A percentile compares a stretch with the other conserved stretches of the same genome.
These are phyloP conservation scores for Chymomyza costata DNA, from an alignment of 1,140 invertebrate species.

Conservation along the genomic window DNA sequence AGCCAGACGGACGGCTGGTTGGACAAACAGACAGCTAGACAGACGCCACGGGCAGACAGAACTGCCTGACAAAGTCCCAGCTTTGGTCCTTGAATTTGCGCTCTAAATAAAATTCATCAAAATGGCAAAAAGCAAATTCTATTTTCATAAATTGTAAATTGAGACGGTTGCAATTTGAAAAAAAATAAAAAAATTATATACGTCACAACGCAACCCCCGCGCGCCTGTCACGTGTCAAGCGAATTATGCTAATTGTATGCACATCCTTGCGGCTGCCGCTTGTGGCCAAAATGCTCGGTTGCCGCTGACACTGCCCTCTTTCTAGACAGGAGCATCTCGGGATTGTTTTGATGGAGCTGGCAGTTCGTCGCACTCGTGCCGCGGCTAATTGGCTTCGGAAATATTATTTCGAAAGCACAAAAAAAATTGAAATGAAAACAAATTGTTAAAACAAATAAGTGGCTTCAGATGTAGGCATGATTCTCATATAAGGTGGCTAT, in stretches of 20 bases:
- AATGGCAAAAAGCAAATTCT: conserved; percentile 61
- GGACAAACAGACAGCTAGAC: conserved; percentile 4
- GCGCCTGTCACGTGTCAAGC: conserved; percentile 66
- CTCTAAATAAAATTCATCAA: conserved; percentile 55
- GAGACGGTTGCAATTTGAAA: conserved; percentile 52
- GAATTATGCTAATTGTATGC: conserved; percentile 75
- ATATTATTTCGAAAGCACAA: conserved; percentile 62
- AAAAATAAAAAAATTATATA: no score
- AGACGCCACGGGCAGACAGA: conserved; percentile 7
- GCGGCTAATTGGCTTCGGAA: conserved; percentile 59
- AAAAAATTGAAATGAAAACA: no score
- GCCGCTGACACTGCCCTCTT: conserved; percentile 14
- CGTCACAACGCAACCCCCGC: no score
- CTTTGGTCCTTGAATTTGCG: no score
- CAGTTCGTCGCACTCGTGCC: conserved; percentile 34
- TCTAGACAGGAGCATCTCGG: no score
- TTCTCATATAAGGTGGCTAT: no score
- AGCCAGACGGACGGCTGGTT: neutral
- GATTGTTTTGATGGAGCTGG: no score
- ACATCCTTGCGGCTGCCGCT: conserved; percentile 49
- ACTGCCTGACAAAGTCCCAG: neutral
- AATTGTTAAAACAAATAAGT: conserved; percentile 35
- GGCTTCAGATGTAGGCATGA: neutral
- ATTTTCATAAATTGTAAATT: conserved; percentile 72
- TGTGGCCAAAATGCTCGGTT: neutral